Conservation (phyloP, 2,797 vertebrate genomes). For the Acipenser oxyrinchus region DNA sequence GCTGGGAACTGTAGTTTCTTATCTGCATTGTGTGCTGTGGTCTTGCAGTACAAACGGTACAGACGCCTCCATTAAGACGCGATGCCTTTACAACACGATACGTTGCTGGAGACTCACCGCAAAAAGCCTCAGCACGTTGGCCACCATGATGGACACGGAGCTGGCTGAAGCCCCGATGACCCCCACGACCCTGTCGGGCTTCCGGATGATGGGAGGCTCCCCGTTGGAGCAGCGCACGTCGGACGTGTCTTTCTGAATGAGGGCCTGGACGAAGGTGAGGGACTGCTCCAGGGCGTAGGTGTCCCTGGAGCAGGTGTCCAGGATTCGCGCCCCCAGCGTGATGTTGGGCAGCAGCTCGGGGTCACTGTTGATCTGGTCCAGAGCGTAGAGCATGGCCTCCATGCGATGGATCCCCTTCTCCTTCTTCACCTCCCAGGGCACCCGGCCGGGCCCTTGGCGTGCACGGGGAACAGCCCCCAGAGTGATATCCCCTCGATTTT, state of each 20-base stretch:
- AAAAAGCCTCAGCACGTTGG: slow-evolving; percentile 78
- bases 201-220: slow-evolving; percentile 54
- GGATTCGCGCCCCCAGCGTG: slow-evolving; percentile 72
- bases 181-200: slow-evolving; percentile 71
- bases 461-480: slow-evolving; percentile 81
- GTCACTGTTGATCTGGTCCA: slow-evolving; percentile 80
- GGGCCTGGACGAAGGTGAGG: slow-evolving; percentile 72
- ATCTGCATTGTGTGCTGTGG: no score
- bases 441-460: slow-evolving; percentile 69
- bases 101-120: slow-evolving; percentile 51
- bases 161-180: slow-evolving; percentile 82
- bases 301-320: slow-evolving; percentile 83
- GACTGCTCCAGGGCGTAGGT: slow-evolving; percentile 84
- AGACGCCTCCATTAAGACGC: no score
- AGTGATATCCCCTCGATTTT: slow-evolving; percentile 72
- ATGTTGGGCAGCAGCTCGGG: slow-evolving; percentile 72
- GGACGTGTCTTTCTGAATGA: slow-evolving; percentile 68
- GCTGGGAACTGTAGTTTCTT: no score
- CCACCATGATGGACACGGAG: slow-evolving; percentile 89
- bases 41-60: no score
- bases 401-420: slow-evolving; percentile 82
- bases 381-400: slow-evolving; percentile 84
- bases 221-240: slow-evolving; percentile 72
- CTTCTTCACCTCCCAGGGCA: slow-evolving; percentile 73
- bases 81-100: no score